A percentile compares a stretch with the other conserved stretches of the same genome.
Evolutionary conservation across 2,113 vertebrate species (phyloP).

Genomic region (Atractosteus spatula): DNA sequence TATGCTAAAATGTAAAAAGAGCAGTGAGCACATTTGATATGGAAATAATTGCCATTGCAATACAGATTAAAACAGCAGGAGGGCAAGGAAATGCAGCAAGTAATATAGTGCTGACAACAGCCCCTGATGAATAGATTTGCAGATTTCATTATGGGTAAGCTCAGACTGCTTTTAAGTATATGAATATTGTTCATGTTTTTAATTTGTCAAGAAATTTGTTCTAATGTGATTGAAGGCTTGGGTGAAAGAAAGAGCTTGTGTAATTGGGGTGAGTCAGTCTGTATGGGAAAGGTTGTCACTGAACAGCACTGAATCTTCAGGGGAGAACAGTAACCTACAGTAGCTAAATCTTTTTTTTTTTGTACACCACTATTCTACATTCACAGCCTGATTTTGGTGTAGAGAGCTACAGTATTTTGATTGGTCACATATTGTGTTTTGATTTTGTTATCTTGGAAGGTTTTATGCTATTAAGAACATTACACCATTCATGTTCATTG

Average conservation of each 20-base stretch:
- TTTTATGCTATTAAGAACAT: too few species aligned
- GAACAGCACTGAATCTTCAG: too few species aligned
- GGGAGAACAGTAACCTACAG: too few species aligned
- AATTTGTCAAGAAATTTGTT: slow-evolving; percentile 67
- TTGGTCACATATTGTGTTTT: too few species aligned
- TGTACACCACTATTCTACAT: too few species aligned
- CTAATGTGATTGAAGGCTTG: slow-evolving; percentile 50
- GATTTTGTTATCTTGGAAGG: too few species aligned
- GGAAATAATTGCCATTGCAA: slow-evolving; percentile 52
- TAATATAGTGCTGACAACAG: slow-evolving; percentile 39
- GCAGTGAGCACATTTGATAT: slow-evolving; percentile 37
- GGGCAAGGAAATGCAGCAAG: slow-evolving; percentile 33
- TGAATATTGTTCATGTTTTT: slow-evolving; percentile 53
- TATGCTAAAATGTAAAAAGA: slow-evolving; percentile 24
- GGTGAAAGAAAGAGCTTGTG: slow-evolving; percentile 48
- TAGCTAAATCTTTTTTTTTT: too few species aligned
- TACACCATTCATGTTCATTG: too few species aligned
- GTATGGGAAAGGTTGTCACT: slow-evolving; percentile 10
- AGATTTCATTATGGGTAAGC: slow-evolving; percentile 64
- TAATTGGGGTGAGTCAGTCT: slow-evolving; percentile 65
- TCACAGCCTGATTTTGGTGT: too few species aligned
- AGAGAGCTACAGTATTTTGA: too few species aligned
- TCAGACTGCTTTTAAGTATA: slow-evolving; percentile 46
- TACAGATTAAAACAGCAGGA: slow-evolving; percentile 52
- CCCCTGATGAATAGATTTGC: slow-evolving; percentile 55